Conservation (phyloP, 2,797 vertebrate species). For the Mycteria americana region DNA sequence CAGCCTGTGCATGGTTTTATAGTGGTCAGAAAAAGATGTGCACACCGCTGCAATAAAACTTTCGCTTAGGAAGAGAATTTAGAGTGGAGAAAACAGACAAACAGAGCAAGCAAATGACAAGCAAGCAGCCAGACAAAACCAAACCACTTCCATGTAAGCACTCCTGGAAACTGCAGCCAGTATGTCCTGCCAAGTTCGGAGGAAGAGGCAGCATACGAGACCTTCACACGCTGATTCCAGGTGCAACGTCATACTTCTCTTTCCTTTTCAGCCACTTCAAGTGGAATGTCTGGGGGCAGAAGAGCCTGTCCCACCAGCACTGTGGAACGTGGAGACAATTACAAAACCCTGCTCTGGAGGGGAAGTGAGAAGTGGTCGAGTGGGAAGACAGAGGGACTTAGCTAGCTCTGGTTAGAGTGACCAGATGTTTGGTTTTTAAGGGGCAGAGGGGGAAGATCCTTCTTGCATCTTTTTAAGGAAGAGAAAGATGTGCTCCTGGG, state of each 20-base stretch:
- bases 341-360: neutral
- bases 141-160: slow-evolving; percentile 34
- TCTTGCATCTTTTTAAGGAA: neutral
- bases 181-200: accelerated
- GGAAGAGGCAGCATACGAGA: neutral
- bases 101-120: neutral
- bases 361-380: neutral
- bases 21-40: neutral
- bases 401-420: neutral
- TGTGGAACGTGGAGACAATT: neutral
- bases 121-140: neutral
- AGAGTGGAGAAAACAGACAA: neutral
- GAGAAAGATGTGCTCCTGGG: neutral
- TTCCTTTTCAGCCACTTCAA: neutral
- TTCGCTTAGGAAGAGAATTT: neutral
- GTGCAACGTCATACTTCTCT: neutral
- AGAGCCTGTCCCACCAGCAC: neutral
- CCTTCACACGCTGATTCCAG: neutral
- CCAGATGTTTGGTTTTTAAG: neutral
- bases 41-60: neutral
- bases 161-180: neutral
- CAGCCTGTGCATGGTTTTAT: neutral
- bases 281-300: neutral
- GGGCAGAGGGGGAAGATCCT: neutral
- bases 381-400: neutral